Conservation (phyloP, 2,888 invertebrate genomes). For the Physocephala rufipes region DNA sequence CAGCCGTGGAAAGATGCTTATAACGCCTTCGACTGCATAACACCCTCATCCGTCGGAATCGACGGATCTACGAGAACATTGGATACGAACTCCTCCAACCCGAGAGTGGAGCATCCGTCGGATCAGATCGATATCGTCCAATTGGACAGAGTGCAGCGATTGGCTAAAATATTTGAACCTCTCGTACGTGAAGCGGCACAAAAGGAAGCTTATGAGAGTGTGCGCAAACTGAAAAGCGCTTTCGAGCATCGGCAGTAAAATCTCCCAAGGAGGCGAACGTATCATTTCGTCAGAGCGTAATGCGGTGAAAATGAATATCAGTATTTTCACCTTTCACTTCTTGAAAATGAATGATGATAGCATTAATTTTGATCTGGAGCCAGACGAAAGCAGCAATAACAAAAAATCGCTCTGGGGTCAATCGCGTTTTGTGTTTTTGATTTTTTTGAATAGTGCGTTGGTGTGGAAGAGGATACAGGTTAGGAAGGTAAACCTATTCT, state of each 20-base stretch:
- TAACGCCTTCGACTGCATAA: neutral
- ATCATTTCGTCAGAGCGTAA: constrained; percentile 55
- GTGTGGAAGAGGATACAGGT: neutral
- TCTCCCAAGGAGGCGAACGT: constrained; percentile 42
- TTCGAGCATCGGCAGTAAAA: constrained; percentile 38
- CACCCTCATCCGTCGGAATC: neutral
- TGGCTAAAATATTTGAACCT: constrained; percentile 38
- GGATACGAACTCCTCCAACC: neutral
- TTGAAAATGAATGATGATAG: too few species aligned
- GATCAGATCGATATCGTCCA: neutral
- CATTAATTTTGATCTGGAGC: neutral
- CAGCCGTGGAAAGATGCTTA: neutral
- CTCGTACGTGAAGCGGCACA: constrained; percentile 28
- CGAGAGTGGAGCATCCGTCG: neutral
- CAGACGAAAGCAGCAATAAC: too few species aligned
- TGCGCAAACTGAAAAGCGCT: constrained; percentile 40
- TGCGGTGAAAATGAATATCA: too few species aligned
- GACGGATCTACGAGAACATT: neutral
- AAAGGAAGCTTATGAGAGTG: constrained; percentile 36
- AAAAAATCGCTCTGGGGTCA: too few species aligned
- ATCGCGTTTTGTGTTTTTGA: constrained; percentile 1
- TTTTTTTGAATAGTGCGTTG: neutral
- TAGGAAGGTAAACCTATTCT: neutral
- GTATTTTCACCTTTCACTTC: too few species aligned
- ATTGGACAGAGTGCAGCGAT: constrained; percentile 30